Conservation (phyloP, 2,797 vertebrate species). For the Neosilurus mollespiculum region DNA sequence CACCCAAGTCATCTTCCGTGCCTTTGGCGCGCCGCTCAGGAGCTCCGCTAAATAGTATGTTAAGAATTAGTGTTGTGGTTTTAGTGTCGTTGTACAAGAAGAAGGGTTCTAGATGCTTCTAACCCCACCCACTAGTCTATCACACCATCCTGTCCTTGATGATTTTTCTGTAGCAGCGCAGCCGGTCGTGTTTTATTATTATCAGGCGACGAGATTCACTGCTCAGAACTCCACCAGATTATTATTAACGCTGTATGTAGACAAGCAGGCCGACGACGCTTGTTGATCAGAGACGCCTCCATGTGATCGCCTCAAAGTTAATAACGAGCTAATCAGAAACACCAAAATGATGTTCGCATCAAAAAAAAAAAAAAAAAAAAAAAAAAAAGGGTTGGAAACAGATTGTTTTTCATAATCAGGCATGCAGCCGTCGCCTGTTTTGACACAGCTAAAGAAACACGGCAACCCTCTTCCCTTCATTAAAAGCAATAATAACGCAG, state of each 20-base stretch:
- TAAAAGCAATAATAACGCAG: conserved; percentile 76
- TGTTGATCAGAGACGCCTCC: conserved; percentile 32
- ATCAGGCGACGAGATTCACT: background rate
- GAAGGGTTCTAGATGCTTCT: too few relatives aligned
- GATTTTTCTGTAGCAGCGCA: background rate
- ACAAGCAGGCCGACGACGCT: conserved; percentile 1
- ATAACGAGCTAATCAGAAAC: conserved; percentile 58
- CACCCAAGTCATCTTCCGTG: too few relatives aligned
- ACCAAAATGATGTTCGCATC: conserved; percentile 49
- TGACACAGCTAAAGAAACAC: conserved; percentile 55
- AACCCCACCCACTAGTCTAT: background rate
- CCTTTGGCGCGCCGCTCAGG: too few relatives aligned
- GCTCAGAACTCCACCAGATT: too few relatives aligned
- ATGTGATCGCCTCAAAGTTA: conserved; percentile 46
- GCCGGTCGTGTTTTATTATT: background rate
- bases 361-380: conserved; percentile 46
- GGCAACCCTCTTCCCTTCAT: conserved; percentile 68
- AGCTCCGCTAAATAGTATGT: too few relatives aligned
- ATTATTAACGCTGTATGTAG: background rate
- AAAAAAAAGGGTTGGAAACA: conserved; percentile 54
- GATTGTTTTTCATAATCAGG: conserved; percentile 67
- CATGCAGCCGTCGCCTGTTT: conserved; percentile 62
- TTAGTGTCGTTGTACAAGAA: too few relatives aligned
- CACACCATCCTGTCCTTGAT: too few relatives aligned
- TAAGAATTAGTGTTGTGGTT: background rate